phyloP scores from a whole-genome alignment of 2,797 vertebrate genomes.

The Octomys mimax region DNA sequence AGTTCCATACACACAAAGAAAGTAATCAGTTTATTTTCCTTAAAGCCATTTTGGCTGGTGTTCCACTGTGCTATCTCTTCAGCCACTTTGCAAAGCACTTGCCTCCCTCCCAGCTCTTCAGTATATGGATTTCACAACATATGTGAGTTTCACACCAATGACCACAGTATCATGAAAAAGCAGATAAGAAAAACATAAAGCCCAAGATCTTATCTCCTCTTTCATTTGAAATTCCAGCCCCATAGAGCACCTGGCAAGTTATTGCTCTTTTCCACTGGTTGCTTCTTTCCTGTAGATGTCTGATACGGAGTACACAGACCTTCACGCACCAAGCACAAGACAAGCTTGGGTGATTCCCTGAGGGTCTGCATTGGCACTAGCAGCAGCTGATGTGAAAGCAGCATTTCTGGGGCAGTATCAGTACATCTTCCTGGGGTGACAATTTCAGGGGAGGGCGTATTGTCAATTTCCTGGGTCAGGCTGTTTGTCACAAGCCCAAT shows the following conservation, averaged over 20 bases:
- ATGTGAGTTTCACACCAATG: slow-evolving; percentile 4
- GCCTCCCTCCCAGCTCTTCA: background rate
- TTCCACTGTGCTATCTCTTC: background rate
- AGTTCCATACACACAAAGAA: background rate
- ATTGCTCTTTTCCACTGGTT: slow-evolving; percentile 81
- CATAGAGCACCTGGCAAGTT: slow-evolving; percentile 80
- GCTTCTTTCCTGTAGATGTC: slow-evolving; percentile 71
- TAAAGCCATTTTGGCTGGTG: slow-evolving; percentile 6
- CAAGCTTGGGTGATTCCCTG: slow-evolving; percentile 60
- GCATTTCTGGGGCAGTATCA: slow-evolving; percentile 77
- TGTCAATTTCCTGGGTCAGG: slow-evolving; percentile 48
- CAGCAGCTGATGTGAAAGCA: slow-evolving; percentile 81
- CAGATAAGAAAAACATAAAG: slow-evolving; percentile 22
- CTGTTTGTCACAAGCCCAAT: slow-evolving; percentile 44
- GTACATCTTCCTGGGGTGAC: slow-evolving; percentile 73
- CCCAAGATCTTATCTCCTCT: slow-evolving; percentile 37
- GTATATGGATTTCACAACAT: background rate
- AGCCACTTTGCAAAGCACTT: slow-evolving; percentile 41
- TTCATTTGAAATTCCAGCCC: slow-evolving; percentile 64
- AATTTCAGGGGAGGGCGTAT: slow-evolving; percentile 16
- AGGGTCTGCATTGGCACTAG: slow-evolving; percentile 76
- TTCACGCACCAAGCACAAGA: slow-evolving; percentile 70
- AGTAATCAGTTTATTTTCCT: background rate
- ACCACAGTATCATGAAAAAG: background rate
- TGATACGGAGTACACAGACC: slow-evolving; percentile 76